These are phyloP conservation scores for Todiramphus saurophagus DNA, from an alignment of 2,113 vertebrate genomes.

Conservation along the genomic window DNA sequence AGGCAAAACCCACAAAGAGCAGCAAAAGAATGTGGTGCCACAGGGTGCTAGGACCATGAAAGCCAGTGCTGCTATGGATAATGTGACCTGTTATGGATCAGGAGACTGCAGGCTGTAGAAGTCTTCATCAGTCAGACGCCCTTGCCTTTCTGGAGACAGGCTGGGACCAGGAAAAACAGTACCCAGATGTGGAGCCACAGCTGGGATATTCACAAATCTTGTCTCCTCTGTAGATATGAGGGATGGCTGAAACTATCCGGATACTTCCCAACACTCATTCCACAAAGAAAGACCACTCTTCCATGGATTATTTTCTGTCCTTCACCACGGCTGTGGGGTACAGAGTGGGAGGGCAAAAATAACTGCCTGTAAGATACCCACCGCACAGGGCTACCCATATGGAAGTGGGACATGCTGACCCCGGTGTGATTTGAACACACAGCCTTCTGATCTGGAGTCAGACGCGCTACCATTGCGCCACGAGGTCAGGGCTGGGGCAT, in stretches of 20 bases:
- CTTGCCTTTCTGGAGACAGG: background rate
- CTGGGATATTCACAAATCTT: background rate
- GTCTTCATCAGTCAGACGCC: background rate
- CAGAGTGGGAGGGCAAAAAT: background rate
- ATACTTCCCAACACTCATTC: background rate
- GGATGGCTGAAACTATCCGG: background rate
- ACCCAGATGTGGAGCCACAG: fast-evolving
- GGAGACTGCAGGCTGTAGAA: background rate
- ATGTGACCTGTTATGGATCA: too few species aligned
- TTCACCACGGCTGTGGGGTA: background rate
- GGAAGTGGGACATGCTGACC: background rate
- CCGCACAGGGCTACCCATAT: fast-evolving
- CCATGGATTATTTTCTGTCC: background rate
- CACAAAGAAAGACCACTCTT: background rate
- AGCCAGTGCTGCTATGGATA: too few species aligned
- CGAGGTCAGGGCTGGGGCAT: fast-evolving
- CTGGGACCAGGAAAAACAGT: fast-evolving
- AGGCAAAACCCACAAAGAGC: background rate
- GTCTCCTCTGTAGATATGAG: fast-evolving
- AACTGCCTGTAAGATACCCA: fast-evolving
- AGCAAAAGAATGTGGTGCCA: background rate
- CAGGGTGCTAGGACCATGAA: fast-evolving
- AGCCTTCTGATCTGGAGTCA: slow-evolving; percentile 69
- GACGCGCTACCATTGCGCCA: slow-evolving; percentile 55
- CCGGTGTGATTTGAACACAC: slow-evolving; percentile 67